phyloP scores from a whole-genome alignment of 2,113 vertebrate genomes.

The Hylia prasina region DNA sequence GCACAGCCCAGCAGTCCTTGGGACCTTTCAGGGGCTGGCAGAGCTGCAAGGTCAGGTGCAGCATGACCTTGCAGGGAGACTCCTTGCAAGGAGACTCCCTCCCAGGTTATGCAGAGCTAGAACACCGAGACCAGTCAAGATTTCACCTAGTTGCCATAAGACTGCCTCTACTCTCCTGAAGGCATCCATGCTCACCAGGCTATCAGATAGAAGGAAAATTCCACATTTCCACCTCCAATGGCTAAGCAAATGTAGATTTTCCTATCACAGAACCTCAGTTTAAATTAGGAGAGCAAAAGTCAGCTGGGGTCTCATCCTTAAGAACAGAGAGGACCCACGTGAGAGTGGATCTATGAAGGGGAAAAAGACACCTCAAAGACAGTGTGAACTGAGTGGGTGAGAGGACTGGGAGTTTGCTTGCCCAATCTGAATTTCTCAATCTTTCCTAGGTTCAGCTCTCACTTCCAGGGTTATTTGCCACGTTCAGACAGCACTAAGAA shows the following conservation, averaged over 20 bases:
- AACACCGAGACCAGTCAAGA: rapidly evolving
- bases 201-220: background rate
- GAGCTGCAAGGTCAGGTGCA: background rate
- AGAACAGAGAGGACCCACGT: rapidly evolving
- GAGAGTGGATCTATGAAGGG: background rate
- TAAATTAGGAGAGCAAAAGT: background rate
- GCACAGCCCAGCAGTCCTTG: background rate
- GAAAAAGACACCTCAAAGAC: background rate
- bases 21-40: background rate
- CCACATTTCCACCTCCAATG: background rate
- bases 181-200: rapidly evolving
- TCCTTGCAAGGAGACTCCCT: background rate
- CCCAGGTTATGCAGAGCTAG: background rate
- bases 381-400: conserved; percentile 24
- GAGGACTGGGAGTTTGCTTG: background rate
- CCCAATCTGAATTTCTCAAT: background rate
- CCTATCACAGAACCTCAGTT: background rate
- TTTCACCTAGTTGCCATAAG: background rate
- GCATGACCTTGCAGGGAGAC: background rate
- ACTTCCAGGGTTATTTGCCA: background rate
- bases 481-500: background rate
- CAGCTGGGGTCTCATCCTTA: rapidly evolving
- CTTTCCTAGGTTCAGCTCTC: background rate
- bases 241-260: background rate
- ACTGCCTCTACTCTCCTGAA: background rate